Percentiles rank a stretch among this genome's conserved stretches.
These are phyloP conservation scores for Epistrophe eligans DNA, from an alignment of 2,888 invertebrate species.

Conservation along the genomic window DNA sequence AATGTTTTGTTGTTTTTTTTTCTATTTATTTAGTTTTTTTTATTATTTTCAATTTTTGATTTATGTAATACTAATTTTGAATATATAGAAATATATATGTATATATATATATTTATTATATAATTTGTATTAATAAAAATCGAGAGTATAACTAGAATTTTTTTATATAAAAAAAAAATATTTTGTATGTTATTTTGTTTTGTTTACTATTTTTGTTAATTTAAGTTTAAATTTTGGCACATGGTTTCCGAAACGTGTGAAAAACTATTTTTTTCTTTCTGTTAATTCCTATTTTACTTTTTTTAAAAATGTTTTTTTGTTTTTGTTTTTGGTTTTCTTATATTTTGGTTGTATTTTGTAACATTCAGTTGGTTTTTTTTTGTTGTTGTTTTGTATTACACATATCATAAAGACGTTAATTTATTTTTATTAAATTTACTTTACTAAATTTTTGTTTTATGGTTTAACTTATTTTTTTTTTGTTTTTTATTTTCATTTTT, in stretches of 20 bases:
- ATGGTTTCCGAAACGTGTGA: constrained; percentile 76
- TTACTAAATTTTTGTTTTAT: constrained; percentile 77
- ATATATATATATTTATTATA: constrained; percentile 67
- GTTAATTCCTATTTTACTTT: constrained; percentile 49
- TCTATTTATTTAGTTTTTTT: constrained; percentile 41
- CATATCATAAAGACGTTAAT: constrained; percentile 62
- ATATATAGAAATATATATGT: constrained; percentile 74
- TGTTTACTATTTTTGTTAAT: constrained; percentile 29
- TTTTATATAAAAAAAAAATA: constrained; percentile 47
- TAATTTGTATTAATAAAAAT: constrained; percentile 74
- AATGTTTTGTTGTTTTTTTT: constrained; percentile 42
- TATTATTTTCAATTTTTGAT: constrained; percentile 45
- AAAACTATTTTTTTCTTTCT: constrained; percentile 69
- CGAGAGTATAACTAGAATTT: constrained; percentile 72
- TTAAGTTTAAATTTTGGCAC: constrained; percentile 73
- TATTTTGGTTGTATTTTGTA: constrained; percentile 50
- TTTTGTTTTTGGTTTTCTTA: constrained; percentile 15
- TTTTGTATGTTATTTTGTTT: constrained; percentile 48
- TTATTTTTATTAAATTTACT: constrained; percentile 46
- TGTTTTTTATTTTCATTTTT: constrained; percentile 60
- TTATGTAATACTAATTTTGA: constrained; percentile 73
- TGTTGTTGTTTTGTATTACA: constrained; percentile 52
- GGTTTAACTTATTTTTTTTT: constrained; percentile 55
- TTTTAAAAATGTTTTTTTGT: constrained; percentile 22
- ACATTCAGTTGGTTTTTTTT: constrained; percentile 65